Evolutionary conservation across 2,888 invertebrate genomes (phyloP).

Genomic region (Ectemnius lituratus): DNA sequence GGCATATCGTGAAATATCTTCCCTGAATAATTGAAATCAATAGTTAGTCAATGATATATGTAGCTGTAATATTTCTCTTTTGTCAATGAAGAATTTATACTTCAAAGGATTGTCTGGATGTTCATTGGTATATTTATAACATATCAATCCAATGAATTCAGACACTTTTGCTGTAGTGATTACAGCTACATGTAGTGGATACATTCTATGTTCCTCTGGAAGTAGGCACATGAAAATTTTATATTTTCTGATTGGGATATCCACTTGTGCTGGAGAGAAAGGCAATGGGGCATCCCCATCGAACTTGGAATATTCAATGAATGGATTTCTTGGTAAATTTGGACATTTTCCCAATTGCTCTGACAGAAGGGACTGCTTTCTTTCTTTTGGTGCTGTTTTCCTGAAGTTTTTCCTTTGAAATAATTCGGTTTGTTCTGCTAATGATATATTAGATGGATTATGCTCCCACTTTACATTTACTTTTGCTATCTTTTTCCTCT

Average conservation of each 20-base stretch:
- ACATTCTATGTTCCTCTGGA: conserved; percentile 87
- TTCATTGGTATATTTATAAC: conserved; percentile 85
- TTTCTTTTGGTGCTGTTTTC: conserved; percentile 59
- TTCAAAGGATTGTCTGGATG: conserved; percentile 76
- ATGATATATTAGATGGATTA: conserved; percentile 79
- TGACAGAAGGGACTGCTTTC: conserved; percentile 83
- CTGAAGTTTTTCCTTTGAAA: conserved; percentile 80
- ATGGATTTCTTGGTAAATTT: conserved; percentile 90
- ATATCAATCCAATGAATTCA: conserved; percentile 95
- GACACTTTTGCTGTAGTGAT: conserved; percentile 90
- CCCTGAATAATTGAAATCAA: conserved; percentile 70
- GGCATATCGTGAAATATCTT: conserved; percentile 85
- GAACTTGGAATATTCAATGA: conserved; percentile 92
- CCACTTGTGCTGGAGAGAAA: conserved; percentile 82
- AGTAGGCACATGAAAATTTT: conserved; percentile 95
- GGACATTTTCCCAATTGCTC: conserved; percentile 88
- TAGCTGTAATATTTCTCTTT: background rate
- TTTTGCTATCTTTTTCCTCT: conserved; percentile 88
- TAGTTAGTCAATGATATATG: background rate
- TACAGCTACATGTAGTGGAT: conserved; percentile 90
- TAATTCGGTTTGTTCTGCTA: conserved; percentile 81
- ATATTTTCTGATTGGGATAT: conserved; percentile 89
- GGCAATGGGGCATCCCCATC: conserved; percentile 84
- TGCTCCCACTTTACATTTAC: conserved; percentile 87
- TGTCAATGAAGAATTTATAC: conserved; percentile 63